phyloP scores from a whole-genome alignment of 2,888 invertebrate species.

The Scotopteryx bipunctaria region DNA sequence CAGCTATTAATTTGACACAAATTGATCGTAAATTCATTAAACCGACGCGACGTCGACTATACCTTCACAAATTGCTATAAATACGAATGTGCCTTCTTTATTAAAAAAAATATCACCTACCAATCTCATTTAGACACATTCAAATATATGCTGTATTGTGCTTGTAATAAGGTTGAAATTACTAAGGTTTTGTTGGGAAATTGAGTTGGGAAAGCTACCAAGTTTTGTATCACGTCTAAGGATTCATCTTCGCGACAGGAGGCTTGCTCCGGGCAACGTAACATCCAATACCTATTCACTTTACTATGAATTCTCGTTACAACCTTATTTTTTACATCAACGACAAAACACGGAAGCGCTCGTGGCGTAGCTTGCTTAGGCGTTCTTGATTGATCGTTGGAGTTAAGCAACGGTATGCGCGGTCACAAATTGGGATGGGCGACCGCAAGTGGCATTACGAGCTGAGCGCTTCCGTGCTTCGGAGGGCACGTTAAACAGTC shows the following conservation, averaged over 20 bases:
- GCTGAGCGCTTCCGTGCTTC: too few species aligned
- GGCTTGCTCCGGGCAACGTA: conserved; percentile 57
- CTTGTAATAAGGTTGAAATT: conserved; percentile 29
- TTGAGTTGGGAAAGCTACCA: conserved; percentile 51
- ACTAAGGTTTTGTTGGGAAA: conserved; percentile 26
- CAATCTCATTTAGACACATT: not conserved
- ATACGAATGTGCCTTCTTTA: conserved; percentile 65
- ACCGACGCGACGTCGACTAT: conserved; percentile 46
- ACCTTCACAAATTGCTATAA: conserved; percentile 59
- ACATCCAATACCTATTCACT: conserved; percentile 65
- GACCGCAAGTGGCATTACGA: too few species aligned
- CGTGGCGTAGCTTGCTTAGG: too few species aligned
- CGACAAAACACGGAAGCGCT: too few species aligned
- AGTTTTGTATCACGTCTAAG: conserved; percentile 59
- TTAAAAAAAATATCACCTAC: conserved; percentile 54
- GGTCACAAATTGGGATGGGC: too few species aligned
- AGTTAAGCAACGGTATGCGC: too few species aligned
- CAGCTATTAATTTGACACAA: conserved; percentile 52
- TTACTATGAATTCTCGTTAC: conserved; percentile 41
- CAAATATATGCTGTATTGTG: conserved; percentile 27
- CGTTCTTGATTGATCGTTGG: too few species aligned
- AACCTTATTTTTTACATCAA: not conserved
- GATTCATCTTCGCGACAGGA: conserved; percentile 76
- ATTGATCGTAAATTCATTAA: conserved; percentile 72
- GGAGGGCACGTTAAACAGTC: too few species aligned